Evolutionary conservation across 2,797 vertebrate species (phyloP), one percentile per base, ranked within the genome.

Genomic region (Diceros bicornis): DNA sequence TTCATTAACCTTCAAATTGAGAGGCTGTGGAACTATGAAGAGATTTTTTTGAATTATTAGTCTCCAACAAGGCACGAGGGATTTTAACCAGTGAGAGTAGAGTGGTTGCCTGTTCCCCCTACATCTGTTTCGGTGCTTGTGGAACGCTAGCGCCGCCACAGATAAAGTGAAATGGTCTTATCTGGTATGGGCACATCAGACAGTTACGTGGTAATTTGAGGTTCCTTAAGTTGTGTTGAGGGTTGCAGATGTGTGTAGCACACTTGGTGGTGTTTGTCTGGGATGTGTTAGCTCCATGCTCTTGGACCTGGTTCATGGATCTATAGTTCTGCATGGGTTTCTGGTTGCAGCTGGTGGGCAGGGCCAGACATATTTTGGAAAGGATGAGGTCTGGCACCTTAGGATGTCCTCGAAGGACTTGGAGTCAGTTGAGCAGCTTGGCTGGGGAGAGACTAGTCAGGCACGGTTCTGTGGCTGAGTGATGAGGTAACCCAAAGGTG

Each of bases 1-100:
- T 98, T 99, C 99, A 98, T 99, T 99, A 98, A 99, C 99, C 99
- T 99, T 99, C 97, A 99, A 99, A 98, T 99, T 99, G 98, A 99
- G 99, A 17, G 99, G 99, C 97, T 99, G 99, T 0, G 57, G 81
- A 71, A 55, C 47, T 57, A 1, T 74, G 29, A 72, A 44, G 71
- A 47, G 16, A 6, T 12, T 92, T 91, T 92, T 91, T 81, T 71
- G 61, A 88, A 55, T 93, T 87, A n/a, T 32, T 34, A 52, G 7
- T 84, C 37, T 85, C 32, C 29, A 47, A 2, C 32, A 79, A 14
- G 34, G 29, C 37, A 9, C 17, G 44, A 34, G 55, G 32, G 50
- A 55, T 64, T 59, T 94, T 62, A 64, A n/a, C n/a, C 7, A 32
- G 55, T 68, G 34, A 83, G 32, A 89, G 44, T 4, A 47, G 61